Conservation (phyloP, 2,113 vertebrate genomes). For the Pedionomus torquatus region DNA sequence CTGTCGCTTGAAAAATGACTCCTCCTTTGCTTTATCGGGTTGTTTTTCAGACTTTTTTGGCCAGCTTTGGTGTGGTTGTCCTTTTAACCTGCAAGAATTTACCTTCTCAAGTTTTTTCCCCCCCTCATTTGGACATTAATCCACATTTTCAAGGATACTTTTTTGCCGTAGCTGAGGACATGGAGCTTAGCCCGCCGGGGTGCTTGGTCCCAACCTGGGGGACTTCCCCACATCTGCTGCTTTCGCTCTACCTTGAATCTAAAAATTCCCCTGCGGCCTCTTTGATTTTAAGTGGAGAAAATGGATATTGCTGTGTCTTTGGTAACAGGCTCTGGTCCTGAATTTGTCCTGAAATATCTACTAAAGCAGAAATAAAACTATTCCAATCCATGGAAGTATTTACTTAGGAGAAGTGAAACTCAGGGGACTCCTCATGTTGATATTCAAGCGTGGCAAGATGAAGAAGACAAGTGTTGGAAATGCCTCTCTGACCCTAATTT, state of each 20-base stretch:
- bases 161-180: neutral
- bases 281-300: neutral
- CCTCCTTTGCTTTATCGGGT: neutral
- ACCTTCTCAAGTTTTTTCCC: neutral
- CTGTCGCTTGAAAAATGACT: neutral
- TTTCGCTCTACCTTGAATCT: neutral
- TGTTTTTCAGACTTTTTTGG: neutral
- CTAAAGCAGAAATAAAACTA: neutral
- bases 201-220: neutral
- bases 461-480: neutral
- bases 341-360: neutral
- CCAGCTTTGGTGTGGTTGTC: neutral
- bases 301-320: neutral
- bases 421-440: neutral
- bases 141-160: neutral
- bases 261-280: neutral
- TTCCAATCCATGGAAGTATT: neutral
- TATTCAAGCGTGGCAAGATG: neutral
- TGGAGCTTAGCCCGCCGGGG: neutral
- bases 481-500: neutral
- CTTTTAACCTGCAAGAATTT: neutral
- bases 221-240: neutral
- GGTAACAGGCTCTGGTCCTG: neutral
- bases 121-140: accelerated
- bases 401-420: neutral